Base-by-base conservation (phyloP, 2,113 vertebrate genomes). In the Camelus dromedarius region DNA sequence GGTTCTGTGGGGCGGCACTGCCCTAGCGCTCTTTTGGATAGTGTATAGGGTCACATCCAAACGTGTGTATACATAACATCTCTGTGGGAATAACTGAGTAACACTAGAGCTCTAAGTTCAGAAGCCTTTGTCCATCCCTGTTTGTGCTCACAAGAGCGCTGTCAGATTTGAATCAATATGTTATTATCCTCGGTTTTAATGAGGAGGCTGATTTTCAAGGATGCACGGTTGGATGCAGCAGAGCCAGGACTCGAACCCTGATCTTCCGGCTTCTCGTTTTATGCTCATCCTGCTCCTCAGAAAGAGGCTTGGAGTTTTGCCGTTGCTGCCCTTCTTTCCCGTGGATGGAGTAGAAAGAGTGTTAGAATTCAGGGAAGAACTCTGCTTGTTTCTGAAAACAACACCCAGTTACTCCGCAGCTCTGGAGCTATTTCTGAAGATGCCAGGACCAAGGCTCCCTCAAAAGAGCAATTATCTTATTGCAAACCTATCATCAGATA, bases 371-470 rank as follows among this genome's bases (percentile, higher is more conserved):
- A 19, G 60, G 42, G 69, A 35, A 7, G 2, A 30, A 8, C 58
- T 30, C 0, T 19, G 50, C 60, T 24, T 56, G 3, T 32, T 64
- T 79, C 64, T 48, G 88, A 81, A 46, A 24, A 46, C 19, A 24
- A 2, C 10, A 0, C 38, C 50, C 42, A 4, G 52, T 4, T 18
- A 10, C 12, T 32, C 67, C n/a, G 0, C 0, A 9, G 35, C 70
- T 26, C 64, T 50, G 35, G n/a, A 15, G 24, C 64, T 24, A 0
- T 66, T 64, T n/a, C 64, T 30, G 62, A 73, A 85, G 72, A 66
- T 50, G 32, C 73, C 58, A 15, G 76, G 64, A 42, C 35, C 2
- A 10, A 89, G 54, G 15, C 50, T n/a, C 70, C 42, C 89, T 58
- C 84, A 30, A 56, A 82, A 64, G 82, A 42, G 38, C 64, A 26